phyloP scores from a whole-genome alignment of 2,113 vertebrate genomes.

The Ardeotis arabs region DNA sequence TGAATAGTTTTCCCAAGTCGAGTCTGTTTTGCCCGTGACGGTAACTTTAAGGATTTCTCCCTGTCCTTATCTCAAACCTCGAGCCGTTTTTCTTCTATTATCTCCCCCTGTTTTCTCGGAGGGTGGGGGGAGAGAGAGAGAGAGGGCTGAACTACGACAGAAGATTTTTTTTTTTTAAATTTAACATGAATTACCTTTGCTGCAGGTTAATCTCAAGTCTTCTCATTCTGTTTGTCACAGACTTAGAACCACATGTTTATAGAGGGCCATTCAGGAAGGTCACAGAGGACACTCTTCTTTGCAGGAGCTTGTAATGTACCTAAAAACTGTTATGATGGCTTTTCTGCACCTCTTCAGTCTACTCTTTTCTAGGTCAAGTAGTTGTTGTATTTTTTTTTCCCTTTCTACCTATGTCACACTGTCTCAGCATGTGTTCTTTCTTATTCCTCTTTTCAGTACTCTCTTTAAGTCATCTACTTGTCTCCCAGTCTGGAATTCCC shows the following conservation, averaged over 20 bases:
- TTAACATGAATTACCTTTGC: background rate
- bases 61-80: too few relatives aligned
- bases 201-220: background rate
- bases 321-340: background rate
- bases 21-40: too few relatives aligned
- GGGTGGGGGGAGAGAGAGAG: too few relatives aligned
- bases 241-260: background rate
- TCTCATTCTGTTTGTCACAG: background rate
- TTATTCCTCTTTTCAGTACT: background rate
- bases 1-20: too few relatives aligned
- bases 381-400: background rate
- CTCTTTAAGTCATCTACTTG: background rate
- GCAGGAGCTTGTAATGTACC: background rate
- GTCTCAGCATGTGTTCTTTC: background rate
- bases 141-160: too few relatives aligned
- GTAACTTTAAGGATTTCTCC: too few relatives aligned
- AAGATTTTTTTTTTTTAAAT: background rate
- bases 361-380: background rate
- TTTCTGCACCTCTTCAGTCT: background rate
- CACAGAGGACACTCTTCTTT: background rate
- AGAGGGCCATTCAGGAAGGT: background rate
- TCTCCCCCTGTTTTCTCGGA: too few relatives aligned
- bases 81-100: too few relatives aligned
- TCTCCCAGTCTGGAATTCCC: background rate
- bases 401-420: background rate